Conservation (phyloP, 2,113 vertebrate genomes). For the Rhizomys pruinosus region DNA sequence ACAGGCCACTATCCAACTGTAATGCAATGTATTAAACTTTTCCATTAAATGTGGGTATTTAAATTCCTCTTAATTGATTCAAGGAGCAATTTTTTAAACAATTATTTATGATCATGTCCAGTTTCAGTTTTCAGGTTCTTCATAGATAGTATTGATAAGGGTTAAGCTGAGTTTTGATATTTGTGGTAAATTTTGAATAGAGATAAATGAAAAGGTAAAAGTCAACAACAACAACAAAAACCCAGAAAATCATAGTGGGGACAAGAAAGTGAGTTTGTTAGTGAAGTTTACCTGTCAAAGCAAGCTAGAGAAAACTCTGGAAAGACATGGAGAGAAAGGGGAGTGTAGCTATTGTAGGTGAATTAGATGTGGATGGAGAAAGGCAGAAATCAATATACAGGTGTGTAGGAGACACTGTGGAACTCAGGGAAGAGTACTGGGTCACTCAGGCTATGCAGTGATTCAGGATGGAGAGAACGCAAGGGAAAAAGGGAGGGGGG, state of each 20-base stretch:
- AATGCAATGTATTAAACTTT: conserved; percentile 24
- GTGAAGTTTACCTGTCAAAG: neutral
- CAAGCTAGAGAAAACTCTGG: neutral
- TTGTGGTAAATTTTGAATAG: neutral
- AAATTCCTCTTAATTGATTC: neutral
- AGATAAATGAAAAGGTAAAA: neutral
- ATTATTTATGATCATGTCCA: neutral
- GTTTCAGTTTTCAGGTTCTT: conserved; percentile 34
- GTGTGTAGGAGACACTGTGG: neutral
- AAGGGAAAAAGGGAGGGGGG: too few relatives aligned
- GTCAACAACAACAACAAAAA: neutral
- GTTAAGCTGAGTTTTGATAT: conserved; percentile 11
- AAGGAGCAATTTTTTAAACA: neutral
- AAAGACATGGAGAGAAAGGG: neutral
- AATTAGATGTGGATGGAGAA: neutral
- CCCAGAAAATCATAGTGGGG: neutral
- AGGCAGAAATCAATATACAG: neutral
- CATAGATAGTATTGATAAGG: neutral
- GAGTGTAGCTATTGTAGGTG: neutral
- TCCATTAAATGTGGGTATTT: neutral
- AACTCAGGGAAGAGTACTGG: neutral
- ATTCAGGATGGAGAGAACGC: neutral
- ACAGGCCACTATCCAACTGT: neutral
- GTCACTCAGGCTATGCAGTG: neutral
- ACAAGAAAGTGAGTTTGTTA: neutral